A percentile compares a stretch with the other conserved stretches of the same genome.
Evolutionary conservation across 1,140 invertebrate genomes (phyloP).

Genomic region (Mesaphorura yosii): DNA sequence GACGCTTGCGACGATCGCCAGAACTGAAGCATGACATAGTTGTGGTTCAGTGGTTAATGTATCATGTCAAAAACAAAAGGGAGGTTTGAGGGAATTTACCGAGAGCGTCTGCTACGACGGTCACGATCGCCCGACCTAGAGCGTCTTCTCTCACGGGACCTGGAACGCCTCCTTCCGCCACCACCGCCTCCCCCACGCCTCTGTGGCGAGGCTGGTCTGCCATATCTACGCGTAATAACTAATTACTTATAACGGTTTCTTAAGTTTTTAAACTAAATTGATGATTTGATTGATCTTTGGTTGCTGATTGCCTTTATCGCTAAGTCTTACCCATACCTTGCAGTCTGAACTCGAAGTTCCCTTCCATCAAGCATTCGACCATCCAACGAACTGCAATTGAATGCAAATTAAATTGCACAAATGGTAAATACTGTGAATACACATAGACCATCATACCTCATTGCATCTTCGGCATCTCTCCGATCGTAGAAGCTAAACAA

Average conservation of each 20-base stretch:
- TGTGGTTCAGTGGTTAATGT: too few relatives aligned
- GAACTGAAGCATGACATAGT: too few relatives aligned
- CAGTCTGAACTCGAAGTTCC: constrained; percentile 91
- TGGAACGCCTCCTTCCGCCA: neutral
- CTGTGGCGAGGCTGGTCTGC: constrained; percentile 23
- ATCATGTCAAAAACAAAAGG: too few relatives aligned
- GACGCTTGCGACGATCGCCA: too few relatives aligned
- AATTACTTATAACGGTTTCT: neutral
- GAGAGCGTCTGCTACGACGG: too few relatives aligned
- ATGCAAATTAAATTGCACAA: too few relatives aligned
- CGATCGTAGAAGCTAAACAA: constrained; percentile 31
- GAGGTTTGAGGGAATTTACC: too few relatives aligned
- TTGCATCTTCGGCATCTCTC: constrained; percentile 30
- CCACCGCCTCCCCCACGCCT: neutral
- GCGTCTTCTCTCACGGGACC: neutral
- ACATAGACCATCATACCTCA: too few relatives aligned
- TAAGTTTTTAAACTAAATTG: neutral
- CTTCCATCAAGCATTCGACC: constrained; percentile 88
- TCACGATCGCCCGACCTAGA: neutral
- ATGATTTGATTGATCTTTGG: too few relatives aligned
- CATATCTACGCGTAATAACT: constrained; percentile 20
- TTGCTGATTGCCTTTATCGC: neutral
- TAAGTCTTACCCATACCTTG: constrained; percentile 73
- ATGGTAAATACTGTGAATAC: too few relatives aligned
- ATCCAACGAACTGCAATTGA: too few relatives aligned